Evolutionary conservation across 2,888 invertebrate species (phyloP).

Genomic region (Chrysolina haemoptera): DNA sequence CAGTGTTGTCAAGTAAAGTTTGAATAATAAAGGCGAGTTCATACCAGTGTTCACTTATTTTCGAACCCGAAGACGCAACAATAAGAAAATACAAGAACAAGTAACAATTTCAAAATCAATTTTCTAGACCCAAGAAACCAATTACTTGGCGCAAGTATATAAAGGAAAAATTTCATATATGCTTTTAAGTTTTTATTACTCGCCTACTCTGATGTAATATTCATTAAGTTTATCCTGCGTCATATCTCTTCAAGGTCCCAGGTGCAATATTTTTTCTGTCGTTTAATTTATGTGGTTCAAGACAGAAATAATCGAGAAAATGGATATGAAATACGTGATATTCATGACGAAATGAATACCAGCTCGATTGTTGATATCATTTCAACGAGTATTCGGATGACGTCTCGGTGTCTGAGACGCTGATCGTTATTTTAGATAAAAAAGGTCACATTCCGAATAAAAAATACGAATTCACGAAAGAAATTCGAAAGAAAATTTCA

Average conservation of each 20-base stretch:
- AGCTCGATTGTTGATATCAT: too few species aligned
- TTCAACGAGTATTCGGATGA: neutral
- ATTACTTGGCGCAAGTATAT: neutral
- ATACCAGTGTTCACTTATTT: too few species aligned
- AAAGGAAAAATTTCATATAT: neutral
- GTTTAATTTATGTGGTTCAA: neutral
- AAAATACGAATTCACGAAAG: too few species aligned
- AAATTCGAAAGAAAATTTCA: too few species aligned
- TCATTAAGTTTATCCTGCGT: neutral
- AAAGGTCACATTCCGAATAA: too few species aligned
- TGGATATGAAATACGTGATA: neutral
- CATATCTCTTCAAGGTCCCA: neutral
- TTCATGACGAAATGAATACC: neutral
- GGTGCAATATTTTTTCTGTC: slow-evolving; percentile 1
- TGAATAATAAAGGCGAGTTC: too few species aligned
- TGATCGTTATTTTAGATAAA: too few species aligned
- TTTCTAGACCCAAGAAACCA: neutral
- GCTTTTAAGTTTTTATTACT: neutral
- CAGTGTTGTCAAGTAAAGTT: too few species aligned
- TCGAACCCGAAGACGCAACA: too few species aligned
- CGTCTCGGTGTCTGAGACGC: too few species aligned
- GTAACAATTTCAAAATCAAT: neutral
- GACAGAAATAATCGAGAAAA: neutral
- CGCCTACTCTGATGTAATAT: slow-evolving; percentile 2
- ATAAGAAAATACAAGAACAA: too few species aligned